These are phyloP conservation scores for Sander vitreus DNA, from an alignment of 2,113 vertebrate genomes.

Conservation along the genomic window DNA sequence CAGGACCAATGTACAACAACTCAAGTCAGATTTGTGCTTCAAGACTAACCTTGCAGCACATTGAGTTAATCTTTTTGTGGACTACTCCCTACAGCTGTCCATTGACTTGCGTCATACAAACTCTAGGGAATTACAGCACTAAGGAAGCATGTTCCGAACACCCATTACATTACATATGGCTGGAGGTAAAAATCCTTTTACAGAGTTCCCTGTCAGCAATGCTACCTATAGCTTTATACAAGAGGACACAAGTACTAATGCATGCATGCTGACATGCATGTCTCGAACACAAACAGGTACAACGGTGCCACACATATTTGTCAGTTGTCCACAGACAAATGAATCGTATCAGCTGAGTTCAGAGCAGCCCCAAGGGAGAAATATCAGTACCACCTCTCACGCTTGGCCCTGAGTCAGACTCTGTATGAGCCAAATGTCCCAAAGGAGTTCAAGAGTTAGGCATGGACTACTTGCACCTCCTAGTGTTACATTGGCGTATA, in stretches of 20 bases:
- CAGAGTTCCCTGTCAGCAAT: constrained; percentile 3
- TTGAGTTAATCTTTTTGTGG: constrained; percentile 23
- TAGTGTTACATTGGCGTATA: constrained; percentile 63
- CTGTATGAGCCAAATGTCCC: constrained; percentile 18
- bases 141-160: constrained; percentile 53
- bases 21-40: background rate
- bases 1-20: too few species aligned
- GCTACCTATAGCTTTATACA: background rate
- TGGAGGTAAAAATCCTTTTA: constrained; percentile 1
- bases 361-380: constrained; percentile 2
- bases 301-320: background rate
- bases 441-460: constrained; percentile 5
- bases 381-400: constrained; percentile 36
- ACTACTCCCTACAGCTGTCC: constrained; percentile 73
- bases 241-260: too few species aligned
- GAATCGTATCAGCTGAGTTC: constrained; percentile 10
- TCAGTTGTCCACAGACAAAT: constrained; percentile 24
- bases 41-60: background rate
- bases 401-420: constrained; percentile 26
- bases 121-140: constrained; percentile 64
- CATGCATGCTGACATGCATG: background rate
- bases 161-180: constrained; percentile 34
- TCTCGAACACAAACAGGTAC: background rate
- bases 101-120: constrained; percentile 50
- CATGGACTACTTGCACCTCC: constrained; percentile 69